Evolutionary conservation across 2,797 vertebrate species (phyloP), one percentile per base, ranked within the genome.

Genomic region (Rhincodon typus): DNA sequence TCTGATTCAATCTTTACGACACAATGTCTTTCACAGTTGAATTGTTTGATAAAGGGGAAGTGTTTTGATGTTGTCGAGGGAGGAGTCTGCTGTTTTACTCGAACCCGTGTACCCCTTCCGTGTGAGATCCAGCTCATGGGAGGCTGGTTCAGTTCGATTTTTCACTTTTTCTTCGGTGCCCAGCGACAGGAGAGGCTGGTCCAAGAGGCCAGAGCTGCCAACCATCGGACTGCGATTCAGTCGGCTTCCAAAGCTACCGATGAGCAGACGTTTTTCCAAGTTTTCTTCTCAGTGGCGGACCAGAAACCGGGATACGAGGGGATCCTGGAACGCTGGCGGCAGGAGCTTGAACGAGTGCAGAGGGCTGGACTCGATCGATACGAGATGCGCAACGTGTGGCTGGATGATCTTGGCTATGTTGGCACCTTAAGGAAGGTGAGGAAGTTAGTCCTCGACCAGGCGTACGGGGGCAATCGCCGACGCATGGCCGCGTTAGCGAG

Each of bases 381-480:
- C 6, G 4, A 62, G 0, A n/a, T 90, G 87, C 0, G 30, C 2
- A 62, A n/a, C 1, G 87, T 90, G 57, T 90, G 87, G 87, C 4
- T 0, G 13, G 87, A 62, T 12, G 2, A 53, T 13, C 0, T 0
- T 17, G 27, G 27, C 27, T 90, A 90, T 7, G 27, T 90, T 27
- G 57, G n/a, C 53, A n/a, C 87, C 13, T n/a, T 90, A 19, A 13
- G n/a, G 30, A 13, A 4, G 53, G 87, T 62, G 53, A 15, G 5
- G 1, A 0, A 5, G 27, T n/a, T 90, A 6, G 87, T 90, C 50
- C 19, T 13, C 4, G 2, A 12, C 4, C 13, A 34, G 27, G 0
- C 15, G 4, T 34, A n/a, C 30, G 4, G 0, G 13, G 0, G 1
- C 0, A 0, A 19, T 19, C 50, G 3, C 53, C 17, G 7, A 0